Percentiles rank a stretch among this genome's conserved stretches.
Evolutionary conservation across 1,140 invertebrate genomes (phyloP).

Genomic region (Chymomyza costata): DNA sequence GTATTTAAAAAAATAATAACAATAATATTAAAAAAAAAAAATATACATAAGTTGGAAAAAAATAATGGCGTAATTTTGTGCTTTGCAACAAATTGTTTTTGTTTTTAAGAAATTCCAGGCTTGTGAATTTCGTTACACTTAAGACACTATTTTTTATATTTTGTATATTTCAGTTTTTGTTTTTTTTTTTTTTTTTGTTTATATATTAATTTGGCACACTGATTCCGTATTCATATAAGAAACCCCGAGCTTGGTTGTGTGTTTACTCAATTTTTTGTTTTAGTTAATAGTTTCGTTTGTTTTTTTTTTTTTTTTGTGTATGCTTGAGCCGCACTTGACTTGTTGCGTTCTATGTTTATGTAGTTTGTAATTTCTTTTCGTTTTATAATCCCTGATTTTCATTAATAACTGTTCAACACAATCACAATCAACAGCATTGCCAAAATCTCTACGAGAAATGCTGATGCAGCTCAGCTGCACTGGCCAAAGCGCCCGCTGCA

Average conservation of each 20-base stretch:
- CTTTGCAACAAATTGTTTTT: constrained; percentile 69
- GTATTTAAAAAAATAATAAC: constrained; percentile 70
- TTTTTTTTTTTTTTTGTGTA: constrained; percentile 9
- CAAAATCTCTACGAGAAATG: constrained; percentile 64
- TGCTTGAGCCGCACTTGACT: not conserved
- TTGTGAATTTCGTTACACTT: constrained; percentile 25
- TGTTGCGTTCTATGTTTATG: constrained; percentile 2
- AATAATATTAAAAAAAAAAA: constrained; percentile 54
- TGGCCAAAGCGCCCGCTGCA: constrained; percentile 45
- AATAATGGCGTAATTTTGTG: constrained; percentile 67
- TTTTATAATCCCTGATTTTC: constrained; percentile 54
- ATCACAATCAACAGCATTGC: constrained; percentile 6
- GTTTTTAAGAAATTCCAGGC: constrained; percentile 27
- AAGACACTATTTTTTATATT: constrained; percentile 40
- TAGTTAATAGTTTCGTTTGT: too few species aligned
- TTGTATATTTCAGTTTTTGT: constrained; percentile 22
- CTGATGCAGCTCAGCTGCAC: constrained; percentile 53
- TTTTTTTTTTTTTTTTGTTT: constrained; percentile 27
- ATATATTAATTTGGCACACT: constrained; percentile 69
- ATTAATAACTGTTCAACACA: constrained; percentile 40
- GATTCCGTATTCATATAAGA: constrained; percentile 63
- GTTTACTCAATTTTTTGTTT: constrained; percentile 15
- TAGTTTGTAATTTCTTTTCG: constrained; percentile 29
- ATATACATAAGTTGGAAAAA: constrained; percentile 56
- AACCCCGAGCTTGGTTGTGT: constrained; percentile 65